Base-by-base conservation (phyloP, 2,797 vertebrate species). In the Neoniphon sammara region DNA sequence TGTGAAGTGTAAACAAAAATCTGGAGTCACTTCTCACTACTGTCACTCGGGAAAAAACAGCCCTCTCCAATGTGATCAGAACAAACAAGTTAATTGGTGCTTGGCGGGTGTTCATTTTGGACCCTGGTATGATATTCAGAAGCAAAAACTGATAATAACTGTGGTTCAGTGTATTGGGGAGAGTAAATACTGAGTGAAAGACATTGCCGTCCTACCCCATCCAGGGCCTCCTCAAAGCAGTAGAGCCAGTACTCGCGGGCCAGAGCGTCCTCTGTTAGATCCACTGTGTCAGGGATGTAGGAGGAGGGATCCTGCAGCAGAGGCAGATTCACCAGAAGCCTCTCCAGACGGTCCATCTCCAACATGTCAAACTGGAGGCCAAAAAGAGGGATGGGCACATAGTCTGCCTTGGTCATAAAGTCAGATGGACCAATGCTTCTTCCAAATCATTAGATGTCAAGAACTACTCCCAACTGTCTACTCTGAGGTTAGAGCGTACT, bases 301-400 rank as follows among this genome's bases (percentile, higher is more conserved):
- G 97, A 96, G 0, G 97, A 95, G 0, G 97, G 91, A 84, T 99
- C 97, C 80, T 95, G 95, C 31, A 99, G 95, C 73, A 99, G 94
- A 0, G 97, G 98, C 30, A 99, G 94, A 77, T 96, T 97, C 52
- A 99, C 97, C 53, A 99, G 93, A 0, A 96, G 94, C 72, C 97
- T 93, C 85, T 99, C 98, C 79, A 99, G 89, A 21, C 98, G 96
- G 77, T 99, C 98, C 97, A 99, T 99, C 85, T 99, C 98, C 82
- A 99, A 77, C 95, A 99, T 96, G 92, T 99, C 98, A 83, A 99
- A 99, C 98, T 99, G 77, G 11, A 79, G 4, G 70, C 30, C 44
- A 34, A 61, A 70, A 36, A 81, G 12, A 82, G 11, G 76, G 31
- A 27, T 27, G 25, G 23, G 2, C 47, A 68, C 1, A 30, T 17